phyloP scores from a whole-genome alignment of 2,113 vertebrate genomes.

The Rhinolophus sinicus region DNA sequence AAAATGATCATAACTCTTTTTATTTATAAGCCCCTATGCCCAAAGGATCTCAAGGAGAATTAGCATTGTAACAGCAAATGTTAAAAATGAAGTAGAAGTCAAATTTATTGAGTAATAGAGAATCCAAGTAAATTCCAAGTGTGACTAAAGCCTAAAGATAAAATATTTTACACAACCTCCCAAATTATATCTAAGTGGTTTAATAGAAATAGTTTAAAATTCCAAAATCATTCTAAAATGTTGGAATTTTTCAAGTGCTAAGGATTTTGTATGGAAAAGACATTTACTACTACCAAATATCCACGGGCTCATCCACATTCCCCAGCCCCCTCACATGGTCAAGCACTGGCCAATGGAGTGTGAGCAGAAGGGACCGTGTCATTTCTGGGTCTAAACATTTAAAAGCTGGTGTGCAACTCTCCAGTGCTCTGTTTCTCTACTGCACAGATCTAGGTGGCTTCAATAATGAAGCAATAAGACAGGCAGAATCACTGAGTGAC shows the following conservation, averaged over 20 bases:
- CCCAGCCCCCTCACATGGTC: neutral
- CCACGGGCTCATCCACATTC: neutral
- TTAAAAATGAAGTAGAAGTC: slow-evolving; percentile 37
- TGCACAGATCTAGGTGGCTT: neutral
- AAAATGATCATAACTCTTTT: slow-evolving; percentile 31
- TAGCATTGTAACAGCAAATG: slow-evolving; percentile 51
- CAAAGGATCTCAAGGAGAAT: neutral
- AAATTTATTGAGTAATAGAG: neutral
- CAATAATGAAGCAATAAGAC: neutral
- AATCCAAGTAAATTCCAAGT: slow-evolving; percentile 29
- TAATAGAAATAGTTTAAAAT: neutral
- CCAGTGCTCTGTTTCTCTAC: neutral
- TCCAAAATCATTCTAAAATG: slow-evolving; percentile 25
- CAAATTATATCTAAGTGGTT: neutral
- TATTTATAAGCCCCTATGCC: slow-evolving; percentile 46
- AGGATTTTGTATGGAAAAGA: neutral
- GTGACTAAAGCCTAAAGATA: neutral
- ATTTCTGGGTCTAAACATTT: neutral
- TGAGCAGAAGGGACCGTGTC: neutral
- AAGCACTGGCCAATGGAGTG: neutral
- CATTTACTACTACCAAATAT: neutral
- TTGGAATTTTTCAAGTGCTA: neutral
- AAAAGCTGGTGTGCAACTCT: neutral
- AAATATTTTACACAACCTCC: neutral
- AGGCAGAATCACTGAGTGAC: neutral